These are phyloP conservation scores for Cyprinodon tularosa DNA, from an alignment of 2,113 vertebrate species.

Conservation along the genomic window DNA sequence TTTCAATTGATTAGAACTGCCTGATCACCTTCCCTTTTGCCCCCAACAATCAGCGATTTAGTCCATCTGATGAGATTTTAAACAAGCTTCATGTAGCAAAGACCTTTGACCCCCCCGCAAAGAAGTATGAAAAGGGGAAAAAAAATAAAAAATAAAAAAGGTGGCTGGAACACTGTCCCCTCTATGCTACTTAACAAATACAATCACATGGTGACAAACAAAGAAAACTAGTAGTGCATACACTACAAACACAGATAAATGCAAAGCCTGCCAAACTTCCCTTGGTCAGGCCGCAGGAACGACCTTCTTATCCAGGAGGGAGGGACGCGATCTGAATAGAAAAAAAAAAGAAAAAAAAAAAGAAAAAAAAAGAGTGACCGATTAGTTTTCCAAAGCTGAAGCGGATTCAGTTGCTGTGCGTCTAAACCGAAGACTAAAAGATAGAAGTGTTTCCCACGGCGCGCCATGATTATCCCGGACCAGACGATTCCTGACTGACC, in stretches of 20 bases:
- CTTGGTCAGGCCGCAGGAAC: slow-evolving; percentile 74
- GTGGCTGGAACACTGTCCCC: background rate
- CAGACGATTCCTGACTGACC: slow-evolving; percentile 24
- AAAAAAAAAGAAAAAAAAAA: slow-evolving; percentile 17
- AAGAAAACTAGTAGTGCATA: slow-evolving; percentile 81
- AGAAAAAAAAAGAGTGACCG: slow-evolving; percentile 37
- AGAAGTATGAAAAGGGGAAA: background rate
- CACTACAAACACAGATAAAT: slow-evolving; percentile 78
- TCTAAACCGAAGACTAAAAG: slow-evolving; percentile 60
- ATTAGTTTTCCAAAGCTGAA: slow-evolving; percentile 64
- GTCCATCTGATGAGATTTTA: slow-evolving; percentile 63
- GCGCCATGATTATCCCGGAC: slow-evolving; percentile 27
- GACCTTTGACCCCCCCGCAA: slow-evolving; percentile 37
- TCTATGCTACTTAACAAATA: slow-evolving; percentile 67
- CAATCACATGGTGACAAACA: slow-evolving; percentile 83
- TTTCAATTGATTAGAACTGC: slow-evolving; percentile 68
- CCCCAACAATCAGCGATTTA: slow-evolving; percentile 58
- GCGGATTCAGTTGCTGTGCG: slow-evolving; percentile 55
- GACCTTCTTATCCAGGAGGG: slow-evolving; percentile 29
- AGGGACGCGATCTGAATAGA: slow-evolving; percentile 11
- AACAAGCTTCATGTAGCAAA: slow-evolving; percentile 58
- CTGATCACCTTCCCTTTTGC: slow-evolving; percentile 73
- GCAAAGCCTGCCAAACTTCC: slow-evolving; percentile 47
- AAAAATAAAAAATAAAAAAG: background rate
- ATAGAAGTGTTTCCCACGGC: slow-evolving; percentile 37